Evolutionary conservation across 2,113 vertebrate species (phyloP), one percentile per base, ranked within the genome.

Genomic region (Rhombomys opimus): DNA sequence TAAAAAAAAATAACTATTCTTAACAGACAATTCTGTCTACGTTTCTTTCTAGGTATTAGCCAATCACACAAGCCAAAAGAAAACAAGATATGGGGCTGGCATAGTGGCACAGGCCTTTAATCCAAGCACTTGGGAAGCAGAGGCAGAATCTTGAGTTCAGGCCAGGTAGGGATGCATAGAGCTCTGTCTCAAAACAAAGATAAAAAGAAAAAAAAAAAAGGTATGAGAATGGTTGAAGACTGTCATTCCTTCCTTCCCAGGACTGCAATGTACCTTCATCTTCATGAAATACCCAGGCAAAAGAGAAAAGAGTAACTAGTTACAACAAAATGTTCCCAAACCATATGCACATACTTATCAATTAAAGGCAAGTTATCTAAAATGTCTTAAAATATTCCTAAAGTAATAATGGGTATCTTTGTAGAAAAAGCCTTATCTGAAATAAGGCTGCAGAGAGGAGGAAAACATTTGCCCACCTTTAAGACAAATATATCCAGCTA

Each of bases 301-400:
- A 91, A 20, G 1, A 94, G 52, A 78, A 90, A 87, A 54, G 4
- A 11, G 12, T 82, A 11, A 57, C 70, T 65, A 14, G 46, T 23
- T 73, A 52, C 8, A 72, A 78, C 30, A 95, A 95, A 94, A 81
- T 59, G 14, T 25, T 78, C 10, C 41, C 22, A 67, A 78, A 91
- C 82, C 41, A 70, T 13, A 87, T 2, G 54, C 8, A 87, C 11
- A 70, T 5, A 76, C 9, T 35, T 67, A 23, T 27, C 57, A 93
- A 65, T 90, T 80, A 68, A 81, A 90, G 94, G 88, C 70, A 86
- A 91, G 38, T 84, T 12, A 93, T 89, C 25, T 65, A 94, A 96
- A 97, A 72, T 85, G 17, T 90, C 70, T 90, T 91, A 75, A 92
- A 72, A 92, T 25, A 97, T 35, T 85, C n/a, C 76, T 81, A 72